phyloP scores from a whole-genome alignment of 2,113 vertebrate species.

The Megatriorchis doriae region DNA sequence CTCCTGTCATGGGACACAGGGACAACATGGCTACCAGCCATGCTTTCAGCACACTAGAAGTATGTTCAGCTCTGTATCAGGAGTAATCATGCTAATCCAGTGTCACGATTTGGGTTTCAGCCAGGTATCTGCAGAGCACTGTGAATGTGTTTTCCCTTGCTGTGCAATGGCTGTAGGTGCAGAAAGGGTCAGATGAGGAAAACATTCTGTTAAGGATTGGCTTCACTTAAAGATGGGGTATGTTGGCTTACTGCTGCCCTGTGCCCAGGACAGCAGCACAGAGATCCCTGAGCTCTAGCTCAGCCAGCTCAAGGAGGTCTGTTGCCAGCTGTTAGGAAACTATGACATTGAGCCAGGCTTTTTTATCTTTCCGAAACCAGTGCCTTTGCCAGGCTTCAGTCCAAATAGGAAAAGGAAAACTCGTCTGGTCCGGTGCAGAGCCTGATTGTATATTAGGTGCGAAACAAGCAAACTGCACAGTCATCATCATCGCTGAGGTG shows the following conservation, averaged over 20 bases:
- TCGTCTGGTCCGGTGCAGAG: not conserved
- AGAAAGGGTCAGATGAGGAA: not conserved
- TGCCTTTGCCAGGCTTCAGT: not conserved
- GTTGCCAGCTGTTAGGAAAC: not conserved
- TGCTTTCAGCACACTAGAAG: not conserved
- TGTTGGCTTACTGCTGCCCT: not conserved
- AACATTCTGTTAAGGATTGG: not conserved
- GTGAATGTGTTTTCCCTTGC: not conserved
- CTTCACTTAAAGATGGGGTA: not conserved
- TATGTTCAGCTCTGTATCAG: not conserved
- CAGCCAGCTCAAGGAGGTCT: not conserved
- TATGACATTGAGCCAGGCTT: not conserved
- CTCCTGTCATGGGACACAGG: not conserved
- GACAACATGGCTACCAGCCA: not conserved
- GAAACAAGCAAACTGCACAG: not conserved
- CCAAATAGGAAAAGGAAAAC: not conserved
- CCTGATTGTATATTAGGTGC: not conserved
- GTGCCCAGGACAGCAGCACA: not conserved
- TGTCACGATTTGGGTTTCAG: not conserved
- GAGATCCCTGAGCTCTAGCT: not conserved
- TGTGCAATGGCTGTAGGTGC: not conserved
- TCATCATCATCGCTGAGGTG: not conserved
- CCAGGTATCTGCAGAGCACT: not conserved
- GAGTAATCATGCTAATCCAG: not conserved
- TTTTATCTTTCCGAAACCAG: not conserved